Percentiles rank a stretch among this genome's conserved stretches.
These are phyloP conservation scores for Rhinoptilus africanus DNA, from an alignment of 2,113 vertebrate genomes.

Conservation along the genomic window DNA sequence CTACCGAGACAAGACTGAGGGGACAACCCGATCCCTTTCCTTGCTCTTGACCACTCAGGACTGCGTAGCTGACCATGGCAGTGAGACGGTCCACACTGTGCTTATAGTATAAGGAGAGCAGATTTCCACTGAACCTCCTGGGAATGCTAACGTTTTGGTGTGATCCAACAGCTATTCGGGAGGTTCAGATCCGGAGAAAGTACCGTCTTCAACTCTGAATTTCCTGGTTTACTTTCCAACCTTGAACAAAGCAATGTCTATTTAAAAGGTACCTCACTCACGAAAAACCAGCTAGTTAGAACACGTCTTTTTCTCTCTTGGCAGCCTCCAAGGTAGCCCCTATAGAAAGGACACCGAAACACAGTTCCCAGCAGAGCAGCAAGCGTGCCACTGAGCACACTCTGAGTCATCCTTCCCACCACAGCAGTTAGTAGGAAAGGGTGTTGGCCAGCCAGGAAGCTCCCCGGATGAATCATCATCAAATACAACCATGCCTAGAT, in stretches of 20 bases:
- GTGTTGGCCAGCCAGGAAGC: conserved; percentile 5
- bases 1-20: too few species aligned
- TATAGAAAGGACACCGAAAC: background rate
- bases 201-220: background rate
- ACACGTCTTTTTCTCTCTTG: background rate
- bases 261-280: background rate
- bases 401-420: background rate
- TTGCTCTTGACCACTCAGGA: background rate
- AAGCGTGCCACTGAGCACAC: background rate
- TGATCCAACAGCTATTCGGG: background rate
- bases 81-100: background rate
- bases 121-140: background rate
- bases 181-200: background rate
- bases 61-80: accelerated
- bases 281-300: background rate
- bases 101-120: background rate
- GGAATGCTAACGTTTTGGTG: background rate
- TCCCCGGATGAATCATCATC: conserved; percentile 29
- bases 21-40: background rate
- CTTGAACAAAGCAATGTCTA: background rate
- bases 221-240: conserved; percentile 1
- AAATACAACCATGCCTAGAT: background rate
- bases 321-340: background rate
- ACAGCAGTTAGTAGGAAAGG: background rate
- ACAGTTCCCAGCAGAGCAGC: background rate